phyloP scores from a whole-genome alignment of 2,797 vertebrate species.

The Girardinus metallicus region DNA sequence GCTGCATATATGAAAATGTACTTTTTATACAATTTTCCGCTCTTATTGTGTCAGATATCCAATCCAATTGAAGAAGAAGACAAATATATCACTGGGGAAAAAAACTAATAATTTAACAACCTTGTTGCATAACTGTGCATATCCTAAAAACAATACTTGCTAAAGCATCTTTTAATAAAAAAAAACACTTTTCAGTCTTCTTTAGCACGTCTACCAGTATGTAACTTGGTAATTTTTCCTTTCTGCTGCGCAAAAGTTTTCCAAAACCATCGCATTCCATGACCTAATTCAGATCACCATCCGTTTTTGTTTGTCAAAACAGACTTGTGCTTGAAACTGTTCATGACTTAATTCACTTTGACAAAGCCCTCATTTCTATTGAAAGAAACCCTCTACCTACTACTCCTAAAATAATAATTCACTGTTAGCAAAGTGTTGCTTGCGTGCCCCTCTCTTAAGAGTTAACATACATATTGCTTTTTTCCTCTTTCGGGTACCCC shows the following conservation, averaged over 20 bases:
- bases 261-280: neutral
- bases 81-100: neutral
- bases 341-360: neutral
- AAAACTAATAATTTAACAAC: neutral
- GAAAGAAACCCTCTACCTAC: neutral
- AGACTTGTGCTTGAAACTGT: neutral
- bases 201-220: neutral
- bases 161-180: neutral
- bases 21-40: neutral
- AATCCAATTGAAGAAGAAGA: neutral
- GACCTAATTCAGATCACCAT: neutral
- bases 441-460: neutral
- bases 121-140: neutral
- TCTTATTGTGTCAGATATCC: neutral
- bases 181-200: neutral
- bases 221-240: neutral
- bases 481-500: neutral
- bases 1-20: neutral
- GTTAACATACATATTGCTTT: neutral
- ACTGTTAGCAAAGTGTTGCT: neutral
- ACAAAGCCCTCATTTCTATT: neutral
- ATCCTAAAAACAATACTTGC: neutral
- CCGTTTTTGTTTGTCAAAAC: neutral
- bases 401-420: neutral
- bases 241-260: neutral